These are phyloP conservation scores for Bagarius yarrelli DNA, from an alignment of 2,113 vertebrate species.

Conservation along the genomic window DNA sequence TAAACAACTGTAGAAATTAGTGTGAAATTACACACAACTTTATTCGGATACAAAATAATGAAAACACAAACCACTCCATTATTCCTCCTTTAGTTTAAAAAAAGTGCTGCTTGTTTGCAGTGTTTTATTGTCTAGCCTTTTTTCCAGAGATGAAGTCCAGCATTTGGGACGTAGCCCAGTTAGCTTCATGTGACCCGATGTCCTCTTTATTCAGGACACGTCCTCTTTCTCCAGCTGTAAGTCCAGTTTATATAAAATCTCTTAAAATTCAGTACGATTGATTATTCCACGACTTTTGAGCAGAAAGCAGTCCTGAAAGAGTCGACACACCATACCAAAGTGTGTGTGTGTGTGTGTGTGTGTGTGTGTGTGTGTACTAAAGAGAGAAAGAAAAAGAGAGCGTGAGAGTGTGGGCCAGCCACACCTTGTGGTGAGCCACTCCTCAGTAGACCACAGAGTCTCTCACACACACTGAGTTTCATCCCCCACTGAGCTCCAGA, in stretches of 20 bases:
- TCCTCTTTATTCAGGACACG: neutral
- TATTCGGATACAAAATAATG: too few species aligned
- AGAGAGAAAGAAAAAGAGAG: neutral
- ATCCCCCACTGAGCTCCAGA: constrained; percentile 6
- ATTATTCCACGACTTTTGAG: too few species aligned
- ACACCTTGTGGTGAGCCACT: constrained; percentile 42
- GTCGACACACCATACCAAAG: too few species aligned
- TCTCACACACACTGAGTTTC: neutral
- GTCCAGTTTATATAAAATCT: too few species aligned
- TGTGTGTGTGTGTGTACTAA: neutral
- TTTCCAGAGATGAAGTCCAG: neutral
- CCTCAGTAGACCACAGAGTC: constrained; percentile 2
- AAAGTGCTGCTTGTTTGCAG: neutral
- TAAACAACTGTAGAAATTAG: too few species aligned
- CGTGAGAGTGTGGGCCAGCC: neutral
- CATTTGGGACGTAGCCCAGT: neutral
- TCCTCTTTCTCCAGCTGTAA: neutral
- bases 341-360: constrained; percentile 14
- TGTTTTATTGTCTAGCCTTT: too few species aligned
- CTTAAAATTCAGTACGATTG: too few species aligned
- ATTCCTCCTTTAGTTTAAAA: too few species aligned
- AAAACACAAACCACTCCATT: too few species aligned
- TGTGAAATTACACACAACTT: too few species aligned
- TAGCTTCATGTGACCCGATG: neutral
- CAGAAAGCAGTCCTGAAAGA: too few species aligned